phyloP scores from a whole-genome alignment of 2,888 invertebrate genomes.

The Caenorhabditis sp. region DNA sequence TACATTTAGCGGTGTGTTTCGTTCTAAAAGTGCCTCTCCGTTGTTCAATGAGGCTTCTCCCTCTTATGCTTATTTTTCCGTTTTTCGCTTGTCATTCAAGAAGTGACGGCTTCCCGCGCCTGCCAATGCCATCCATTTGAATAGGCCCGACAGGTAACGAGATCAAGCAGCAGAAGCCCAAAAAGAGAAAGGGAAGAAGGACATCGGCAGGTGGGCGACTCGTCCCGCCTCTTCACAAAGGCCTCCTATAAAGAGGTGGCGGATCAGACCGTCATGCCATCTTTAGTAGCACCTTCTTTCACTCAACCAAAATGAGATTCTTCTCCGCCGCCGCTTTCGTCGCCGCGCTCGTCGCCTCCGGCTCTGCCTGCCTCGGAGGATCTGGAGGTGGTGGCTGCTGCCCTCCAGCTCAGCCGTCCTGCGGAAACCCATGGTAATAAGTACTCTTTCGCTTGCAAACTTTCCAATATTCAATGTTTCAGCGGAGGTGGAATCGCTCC shows the following conservation, averaged over 20 bases:
- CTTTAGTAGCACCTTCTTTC: slow-evolving; percentile 23
- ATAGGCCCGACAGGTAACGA: slow-evolving; percentile 49
- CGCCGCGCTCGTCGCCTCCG: slow-evolving; percentile 45
- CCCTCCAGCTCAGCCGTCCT: slow-evolving; percentile 53
- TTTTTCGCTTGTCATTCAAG: slow-evolving; percentile 28
- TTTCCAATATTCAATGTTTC: slow-evolving; percentile 22
- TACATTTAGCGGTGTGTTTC: slow-evolving; percentile 20
- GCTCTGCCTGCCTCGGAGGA: slow-evolving; percentile 52
- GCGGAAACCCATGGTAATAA: slow-evolving; percentile 55
- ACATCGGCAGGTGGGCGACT: slow-evolving; percentile 34
- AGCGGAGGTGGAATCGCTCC: slow-evolving; percentile 47
- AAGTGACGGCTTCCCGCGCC: slow-evolving; percentile 28
- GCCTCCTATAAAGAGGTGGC: slow-evolving; percentile 31
- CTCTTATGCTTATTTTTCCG: too few relatives aligned
- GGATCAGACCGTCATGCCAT: slow-evolving; percentile 26
- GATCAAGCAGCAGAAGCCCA: slow-evolving; percentile 25
- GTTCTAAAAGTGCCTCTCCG: slow-evolving; percentile 27
- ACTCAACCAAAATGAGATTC: slow-evolving; percentile 40
- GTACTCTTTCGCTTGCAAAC: not conserved
- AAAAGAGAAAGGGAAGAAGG: slow-evolving; percentile 16
- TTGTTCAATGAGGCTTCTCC: slow-evolving; percentile 27
- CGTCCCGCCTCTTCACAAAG: slow-evolving; percentile 23
- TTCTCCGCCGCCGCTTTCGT: slow-evolving; percentile 30
- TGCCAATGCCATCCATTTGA: slow-evolving; percentile 39
- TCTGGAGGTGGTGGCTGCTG: slow-evolving; percentile 57